phyloP scores from a whole-genome alignment of 1,140 invertebrate genomes.

The Camponotus pennsylvanicus region DNA sequence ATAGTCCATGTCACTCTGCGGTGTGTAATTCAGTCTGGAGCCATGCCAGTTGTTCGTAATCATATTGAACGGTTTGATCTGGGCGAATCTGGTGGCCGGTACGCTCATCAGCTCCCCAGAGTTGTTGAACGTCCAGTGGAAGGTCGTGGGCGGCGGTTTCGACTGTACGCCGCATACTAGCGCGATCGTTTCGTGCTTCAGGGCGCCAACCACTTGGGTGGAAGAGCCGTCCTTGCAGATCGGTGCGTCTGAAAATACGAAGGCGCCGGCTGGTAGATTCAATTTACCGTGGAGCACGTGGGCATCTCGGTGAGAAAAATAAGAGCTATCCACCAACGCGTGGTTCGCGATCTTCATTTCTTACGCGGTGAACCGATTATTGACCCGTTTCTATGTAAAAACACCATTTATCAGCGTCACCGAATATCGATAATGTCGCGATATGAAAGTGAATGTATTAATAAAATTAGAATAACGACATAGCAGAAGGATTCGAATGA shows the following conservation, averaged over 20 bases:
- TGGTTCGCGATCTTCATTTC: conserved; percentile 29
- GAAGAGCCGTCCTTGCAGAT: conserved; percentile 92
- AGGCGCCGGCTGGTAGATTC: conserved; percentile 33
- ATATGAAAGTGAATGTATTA: conserved; percentile 23
- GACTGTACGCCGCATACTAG: conserved; percentile 94
- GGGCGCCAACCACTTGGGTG: conserved; percentile 91
- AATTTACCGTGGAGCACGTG: conserved; percentile 36
- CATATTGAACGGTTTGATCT: conserved; percentile 77
- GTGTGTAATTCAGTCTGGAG: conserved; percentile 93
- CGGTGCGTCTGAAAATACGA: conserved; percentile 89
- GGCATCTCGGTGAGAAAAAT: conserved; percentile 10
- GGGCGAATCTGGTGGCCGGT: conserved; percentile 88
- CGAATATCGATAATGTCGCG: conserved; percentile 29
- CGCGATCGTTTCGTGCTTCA: conserved; percentile 94
- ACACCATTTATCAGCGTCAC: conserved; percentile 9
- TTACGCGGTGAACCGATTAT: conserved; percentile 2
- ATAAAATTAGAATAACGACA: conserved; percentile 49
- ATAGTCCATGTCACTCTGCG: conserved; percentile 94
- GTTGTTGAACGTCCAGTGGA: conserved; percentile 96
- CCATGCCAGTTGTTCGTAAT: conserved; percentile 88
- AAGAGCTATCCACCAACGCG: neutral
- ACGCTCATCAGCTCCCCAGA: conserved; percentile 93
- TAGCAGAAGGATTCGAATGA: neutral
- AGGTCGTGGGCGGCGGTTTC: conserved; percentile 92
- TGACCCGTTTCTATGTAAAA: conserved; percentile 45